phyloP scores from a whole-genome alignment of 2,797 vertebrate genomes.

The Sebastes taczanowskii region DNA sequence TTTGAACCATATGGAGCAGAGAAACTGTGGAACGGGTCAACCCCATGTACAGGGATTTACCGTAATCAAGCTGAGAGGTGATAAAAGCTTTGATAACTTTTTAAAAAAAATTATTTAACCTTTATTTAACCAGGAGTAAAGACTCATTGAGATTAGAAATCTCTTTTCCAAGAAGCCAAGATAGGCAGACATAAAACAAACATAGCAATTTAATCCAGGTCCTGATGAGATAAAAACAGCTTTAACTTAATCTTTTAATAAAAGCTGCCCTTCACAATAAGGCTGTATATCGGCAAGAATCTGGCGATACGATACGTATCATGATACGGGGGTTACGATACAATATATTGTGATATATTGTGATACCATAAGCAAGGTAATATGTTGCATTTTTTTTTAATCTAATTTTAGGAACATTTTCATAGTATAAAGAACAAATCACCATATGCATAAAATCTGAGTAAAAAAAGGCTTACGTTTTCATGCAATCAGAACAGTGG shows the following conservation, averaged over 20 bases:
- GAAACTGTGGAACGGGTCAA: background rate
- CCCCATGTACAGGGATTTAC: background rate
- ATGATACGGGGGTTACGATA: rapidly evolving
- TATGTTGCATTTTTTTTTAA: too few relatives aligned
- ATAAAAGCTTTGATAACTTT: background rate
- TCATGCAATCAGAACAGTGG: too few relatives aligned
- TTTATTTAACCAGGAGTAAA: background rate
- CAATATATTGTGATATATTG: too few relatives aligned
- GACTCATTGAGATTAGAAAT: too few relatives aligned
- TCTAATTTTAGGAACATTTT: too few relatives aligned
- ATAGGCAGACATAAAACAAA: too few relatives aligned
- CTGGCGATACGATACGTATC: rapidly evolving
- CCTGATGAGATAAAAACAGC: background rate
- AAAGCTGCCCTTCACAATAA: background rate
- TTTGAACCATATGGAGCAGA: background rate
- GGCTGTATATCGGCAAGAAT: rapidly evolving
- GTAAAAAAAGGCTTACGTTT: too few relatives aligned
- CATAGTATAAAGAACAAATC: too few relatives aligned
- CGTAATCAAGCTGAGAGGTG: background rate
- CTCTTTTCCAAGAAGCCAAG: too few relatives aligned
- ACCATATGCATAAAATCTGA: too few relatives aligned
- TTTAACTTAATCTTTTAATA: rapidly evolving
- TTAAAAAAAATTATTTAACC: background rate
- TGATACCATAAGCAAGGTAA: rapidly evolving
- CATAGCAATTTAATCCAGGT: background rate